Base-by-base conservation (phyloP, 2,888 invertebrate species). In the Pristionchus arcanus region DNA sequence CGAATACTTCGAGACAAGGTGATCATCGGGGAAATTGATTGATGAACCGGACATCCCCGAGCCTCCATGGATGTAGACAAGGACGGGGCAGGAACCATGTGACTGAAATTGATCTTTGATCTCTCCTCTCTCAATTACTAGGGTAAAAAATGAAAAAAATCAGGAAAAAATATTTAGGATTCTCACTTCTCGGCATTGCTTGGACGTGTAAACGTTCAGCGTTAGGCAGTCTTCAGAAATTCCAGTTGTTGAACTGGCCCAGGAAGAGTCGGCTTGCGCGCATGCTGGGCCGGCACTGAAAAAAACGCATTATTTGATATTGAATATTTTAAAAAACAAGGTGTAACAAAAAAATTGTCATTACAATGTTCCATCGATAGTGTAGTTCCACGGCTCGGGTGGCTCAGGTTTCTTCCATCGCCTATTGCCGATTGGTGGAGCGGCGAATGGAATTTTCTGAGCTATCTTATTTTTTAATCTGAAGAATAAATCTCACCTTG, bases 1-100 rank as follows among this genome's bases (percentile, higher is more conserved):
- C 9, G 59, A 4, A 37, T 59, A 86, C 31, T 86, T 86, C 25
- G 21, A n/a, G 0, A 66, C 66, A 2, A 86, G 49, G 2, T 31
- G 7, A 34, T 86, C 86, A 37, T 86, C 86, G 0, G 86, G 86
- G 31, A 86, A 86, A 5, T 37, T 11, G 28, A 63, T 34, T n/a
- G 86, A 7, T 1, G 34, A 34, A 34, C 55, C 31, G 25, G 34
- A 86, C 28, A 86, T 7, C 0, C 13, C 63, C 16, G 25, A 31
- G n/a, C 87, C 87, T 21, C 87, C 87, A 28, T 87, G 74, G 21
- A 87, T 87, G 16, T 71, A 71, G 87, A 49, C 68, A 28, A 87
- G 21, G 19, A 87, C 87, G 21, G 87, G 49, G 25, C 87, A 87
- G 19, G 42, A 21, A 4, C 55, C n/a, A 25, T 42, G 42, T 5